Evolutionary conservation across 1,140 invertebrate species (phyloP).

Genomic region (Platyura marginata): DNA sequence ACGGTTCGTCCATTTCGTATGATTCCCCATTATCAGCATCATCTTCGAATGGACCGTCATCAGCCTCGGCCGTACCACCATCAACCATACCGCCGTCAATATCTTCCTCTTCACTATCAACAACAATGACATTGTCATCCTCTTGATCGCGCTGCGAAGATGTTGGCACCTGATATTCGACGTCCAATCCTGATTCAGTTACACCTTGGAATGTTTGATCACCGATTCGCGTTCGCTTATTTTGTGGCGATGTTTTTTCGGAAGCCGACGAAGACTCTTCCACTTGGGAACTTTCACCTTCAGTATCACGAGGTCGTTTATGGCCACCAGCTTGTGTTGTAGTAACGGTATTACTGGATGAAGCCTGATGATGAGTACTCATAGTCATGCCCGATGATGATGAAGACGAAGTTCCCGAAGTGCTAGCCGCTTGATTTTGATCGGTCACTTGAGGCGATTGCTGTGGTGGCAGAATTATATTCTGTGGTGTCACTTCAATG

Average conservation of each 20-base stretch:
- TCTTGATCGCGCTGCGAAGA: conserved; percentile 66
- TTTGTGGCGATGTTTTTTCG: conserved; percentile 21
- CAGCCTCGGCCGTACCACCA: conserved; percentile 24
- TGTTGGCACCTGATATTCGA: conserved; percentile 59
- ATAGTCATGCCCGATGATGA: conserved; percentile 17
- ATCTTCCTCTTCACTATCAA: conserved; percentile 43
- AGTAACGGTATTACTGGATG: conserved; percentile 34
- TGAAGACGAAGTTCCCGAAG: conserved; percentile 14
- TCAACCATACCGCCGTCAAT: conserved; percentile 33
- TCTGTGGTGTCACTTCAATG: conserved; percentile 31
- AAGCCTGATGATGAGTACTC: conserved; percentile 32
- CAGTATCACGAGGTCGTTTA: conserved; percentile 34
- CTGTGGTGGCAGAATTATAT: conserved; percentile 11
- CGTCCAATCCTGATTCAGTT: conserved; percentile 36
- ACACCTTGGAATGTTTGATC: conserved; percentile 21
- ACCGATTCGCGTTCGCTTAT: conserved; percentile 20
- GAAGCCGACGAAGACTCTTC: conserved; percentile 26
- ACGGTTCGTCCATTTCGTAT: conserved; percentile 33
- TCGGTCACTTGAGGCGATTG: conserved; percentile 21
- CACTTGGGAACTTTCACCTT: conserved; percentile 32
- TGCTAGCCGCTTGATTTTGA: conserved; percentile 24
- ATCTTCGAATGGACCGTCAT: conserved; percentile 23
- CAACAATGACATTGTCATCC: conserved; percentile 58
- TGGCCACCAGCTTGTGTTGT: conserved; percentile 38
- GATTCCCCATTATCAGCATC: conserved; percentile 32